These are phyloP conservation scores for Prorops nasuta DNA, from an alignment of 1,140 invertebrate species.

Conservation along the genomic window DNA sequence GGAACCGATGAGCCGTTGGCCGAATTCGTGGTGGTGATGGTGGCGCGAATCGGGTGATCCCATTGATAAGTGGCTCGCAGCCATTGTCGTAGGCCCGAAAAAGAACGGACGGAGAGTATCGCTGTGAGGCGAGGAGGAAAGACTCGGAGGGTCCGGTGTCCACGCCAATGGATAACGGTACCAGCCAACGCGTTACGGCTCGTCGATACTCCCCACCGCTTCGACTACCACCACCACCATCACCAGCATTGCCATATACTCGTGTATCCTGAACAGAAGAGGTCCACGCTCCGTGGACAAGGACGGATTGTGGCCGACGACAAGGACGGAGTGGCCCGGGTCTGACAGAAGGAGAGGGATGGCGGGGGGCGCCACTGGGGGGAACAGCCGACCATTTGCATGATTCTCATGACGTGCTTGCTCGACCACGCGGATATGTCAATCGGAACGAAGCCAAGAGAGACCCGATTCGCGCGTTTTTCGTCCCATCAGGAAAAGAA, in stretches of 20 bases:
- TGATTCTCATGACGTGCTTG: constrained; percentile 38
- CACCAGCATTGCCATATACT: neutral
- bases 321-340: constrained; percentile 40
- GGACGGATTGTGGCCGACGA: constrained; percentile 42
- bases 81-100: constrained; percentile 46
- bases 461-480: constrained; percentile 5
- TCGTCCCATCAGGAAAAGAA: neutral
- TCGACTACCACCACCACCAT: neutral
- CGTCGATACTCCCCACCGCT: constrained; percentile 19
- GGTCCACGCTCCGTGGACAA: no score
- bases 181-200: constrained; percentile 38
- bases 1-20: constrained; percentile 2
- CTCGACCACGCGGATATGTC: constrained; percentile 34
- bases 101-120: constrained; percentile 14
- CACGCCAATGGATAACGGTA: constrained; percentile 52
- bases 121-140: neutral
- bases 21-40: constrained; percentile 34
- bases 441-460: constrained; percentile 19
- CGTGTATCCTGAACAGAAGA: no score
- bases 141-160: constrained; percentile 8
- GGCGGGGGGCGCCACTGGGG: neutral
- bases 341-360: neutral
- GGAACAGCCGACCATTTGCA: constrained; percentile 22
- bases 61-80: constrained; percentile 51
- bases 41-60: constrained; percentile 39